These are phyloP conservation scores for Danaus melanippus DNA, from an alignment of 1,140 invertebrate genomes.

Conservation along the genomic window DNA sequence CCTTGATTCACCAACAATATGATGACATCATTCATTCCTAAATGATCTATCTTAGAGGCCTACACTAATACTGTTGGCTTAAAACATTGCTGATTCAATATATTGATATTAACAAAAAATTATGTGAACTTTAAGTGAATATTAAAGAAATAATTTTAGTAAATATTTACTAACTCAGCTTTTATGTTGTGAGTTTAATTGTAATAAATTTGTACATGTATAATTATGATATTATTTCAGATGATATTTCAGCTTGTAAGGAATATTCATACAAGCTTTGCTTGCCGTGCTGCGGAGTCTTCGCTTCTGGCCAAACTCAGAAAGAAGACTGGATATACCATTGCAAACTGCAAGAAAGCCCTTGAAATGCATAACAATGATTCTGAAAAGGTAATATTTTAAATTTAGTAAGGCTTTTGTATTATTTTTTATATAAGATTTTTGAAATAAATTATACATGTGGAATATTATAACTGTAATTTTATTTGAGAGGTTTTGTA, in stretches of 20 bases:
- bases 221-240: slow-evolving; percentile 32
- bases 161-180: too few species aligned
- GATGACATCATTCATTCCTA: slow-evolving; percentile 7
- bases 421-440: too few species aligned
- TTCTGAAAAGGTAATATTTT: slow-evolving; percentile 77
- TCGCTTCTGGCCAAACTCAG: slow-evolving; percentile 84
- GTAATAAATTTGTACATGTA: too few species aligned
- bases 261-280: slow-evolving; percentile 57
- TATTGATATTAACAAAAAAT: too few species aligned
- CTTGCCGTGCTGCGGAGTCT: slow-evolving; percentile 72
- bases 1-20: not conserved
- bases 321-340: slow-evolving; percentile 96
- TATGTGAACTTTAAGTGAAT: too few species aligned
- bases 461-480: slow-evolving; percentile 19
- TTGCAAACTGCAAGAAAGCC: slow-evolving; percentile 95
- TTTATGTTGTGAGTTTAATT: too few species aligned
- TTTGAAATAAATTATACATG: too few species aligned
- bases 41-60: too few species aligned
- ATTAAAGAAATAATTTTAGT: too few species aligned
- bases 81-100: too few species aligned
- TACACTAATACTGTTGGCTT: too few species aligned
- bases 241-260: slow-evolving; percentile 69
- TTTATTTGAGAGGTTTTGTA: slow-evolving; percentile 4
- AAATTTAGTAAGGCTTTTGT: too few species aligned
- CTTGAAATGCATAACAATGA: slow-evolving; percentile 91